Evolutionary conservation across 2,113 vertebrate genomes (phyloP).

Genomic region (Gymnogyps californianus): DNA sequence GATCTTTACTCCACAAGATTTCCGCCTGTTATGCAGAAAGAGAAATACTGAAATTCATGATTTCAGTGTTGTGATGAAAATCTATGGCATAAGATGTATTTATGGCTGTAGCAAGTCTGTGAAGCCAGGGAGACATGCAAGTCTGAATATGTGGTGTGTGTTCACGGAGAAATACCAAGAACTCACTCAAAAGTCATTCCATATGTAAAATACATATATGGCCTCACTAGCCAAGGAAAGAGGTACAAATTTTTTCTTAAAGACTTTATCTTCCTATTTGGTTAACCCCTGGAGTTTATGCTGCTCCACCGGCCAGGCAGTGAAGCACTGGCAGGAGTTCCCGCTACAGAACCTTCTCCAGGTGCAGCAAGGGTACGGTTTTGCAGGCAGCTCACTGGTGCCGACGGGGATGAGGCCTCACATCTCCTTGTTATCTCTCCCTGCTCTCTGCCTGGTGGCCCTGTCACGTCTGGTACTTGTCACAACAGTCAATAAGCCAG

Average conservation of each 20-base stretch:
- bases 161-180: background rate
- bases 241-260: background rate
- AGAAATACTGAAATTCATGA: background rate
- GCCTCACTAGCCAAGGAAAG: background rate
- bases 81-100: background rate
- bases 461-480: background rate
- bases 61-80: background rate
- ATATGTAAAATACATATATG: background rate
- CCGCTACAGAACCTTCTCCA: background rate
- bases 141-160: background rate
- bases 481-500: background rate
- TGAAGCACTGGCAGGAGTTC: background rate
- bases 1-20: background rate
- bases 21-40: background rate
- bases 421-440: background rate
- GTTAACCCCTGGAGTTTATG: rapidly evolving
- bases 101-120: background rate
- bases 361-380: background rate
- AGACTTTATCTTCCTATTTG: background rate
- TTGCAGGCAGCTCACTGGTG: background rate
- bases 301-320: rapidly evolving
- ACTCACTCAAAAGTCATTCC: background rate
- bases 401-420: background rate
- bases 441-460: background rate
- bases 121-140: background rate